A percentile compares a stretch with the other conserved stretches of the same genome.
phyloP scores from a whole-genome alignment of 2,797 vertebrate species.

The Austrolebias charrua region DNA sequence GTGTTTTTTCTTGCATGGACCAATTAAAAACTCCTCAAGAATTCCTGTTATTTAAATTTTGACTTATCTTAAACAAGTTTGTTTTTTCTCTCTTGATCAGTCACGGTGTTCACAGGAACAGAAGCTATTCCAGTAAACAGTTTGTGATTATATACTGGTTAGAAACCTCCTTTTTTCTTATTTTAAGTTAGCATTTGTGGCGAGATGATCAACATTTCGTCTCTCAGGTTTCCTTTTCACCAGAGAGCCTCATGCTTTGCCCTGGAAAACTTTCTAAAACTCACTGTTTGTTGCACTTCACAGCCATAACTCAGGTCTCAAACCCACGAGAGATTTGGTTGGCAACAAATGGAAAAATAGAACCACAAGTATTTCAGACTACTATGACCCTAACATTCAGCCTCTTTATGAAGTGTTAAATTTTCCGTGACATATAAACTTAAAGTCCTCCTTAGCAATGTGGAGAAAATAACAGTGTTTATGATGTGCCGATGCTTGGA shows the following conservation, averaged over 20 bases:
- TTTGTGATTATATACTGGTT: neutral
- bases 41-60: neutral
- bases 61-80: neutral
- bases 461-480: slow-evolving; percentile 60
- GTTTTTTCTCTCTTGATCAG: neutral
- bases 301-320: slow-evolving; percentile 48
- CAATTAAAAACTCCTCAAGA: neutral
- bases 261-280: slow-evolving; percentile 47
- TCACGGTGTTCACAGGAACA: neutral
- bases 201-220: slow-evolving; percentile 7
- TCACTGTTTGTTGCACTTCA: slow-evolving; percentile 44
- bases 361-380: slow-evolving; percentile 52
- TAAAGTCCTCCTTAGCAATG: slow-evolving; percentile 47
- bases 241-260: slow-evolving; percentile 9
- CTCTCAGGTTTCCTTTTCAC: neutral
- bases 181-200: slow-evolving; percentile 6
- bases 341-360: slow-evolving; percentile 47
- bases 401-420: slow-evolving; percentile 65
- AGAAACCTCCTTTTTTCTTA: neutral
- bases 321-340: slow-evolving; percentile 46
- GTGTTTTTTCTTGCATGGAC: neutral
- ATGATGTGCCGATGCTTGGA: slow-evolving; percentile 49
- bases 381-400: slow-evolving; percentile 42
- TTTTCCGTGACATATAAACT: slow-evolving; percentile 72
- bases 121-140: neutral